These are phyloP conservation scores for Mya arenaria DNA, from an alignment of 1,140 invertebrate species.

Conservation along the genomic window DNA sequence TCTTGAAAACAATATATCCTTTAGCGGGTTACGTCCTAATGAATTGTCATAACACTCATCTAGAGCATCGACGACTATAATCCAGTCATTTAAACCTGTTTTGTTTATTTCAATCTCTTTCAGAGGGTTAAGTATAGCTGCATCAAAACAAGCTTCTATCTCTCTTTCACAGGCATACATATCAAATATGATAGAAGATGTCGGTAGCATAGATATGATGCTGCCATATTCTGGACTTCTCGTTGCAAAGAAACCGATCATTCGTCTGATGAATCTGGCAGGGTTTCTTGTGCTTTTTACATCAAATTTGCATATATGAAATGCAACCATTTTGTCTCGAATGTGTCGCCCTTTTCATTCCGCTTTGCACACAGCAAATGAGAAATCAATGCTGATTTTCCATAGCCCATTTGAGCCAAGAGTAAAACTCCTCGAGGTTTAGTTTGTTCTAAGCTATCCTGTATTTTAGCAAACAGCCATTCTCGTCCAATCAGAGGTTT, in stretches of 20 bases:
- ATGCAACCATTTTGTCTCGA: slow-evolving; percentile 32
- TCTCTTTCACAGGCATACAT: slow-evolving; percentile 12
- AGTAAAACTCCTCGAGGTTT: neutral
- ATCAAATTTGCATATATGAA: slow-evolving; percentile 47
- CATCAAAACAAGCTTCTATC: slow-evolving; percentile 32
- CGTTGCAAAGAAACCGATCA: slow-evolving; percentile 14
- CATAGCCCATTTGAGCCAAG: slow-evolving; percentile 20
- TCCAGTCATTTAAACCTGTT: neutral
- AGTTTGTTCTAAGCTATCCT: neutral
- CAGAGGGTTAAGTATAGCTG: slow-evolving; percentile 1
- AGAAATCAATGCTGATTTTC: slow-evolving; percentile 29
- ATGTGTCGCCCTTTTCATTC: neutral
- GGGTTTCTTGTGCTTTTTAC: neutral
- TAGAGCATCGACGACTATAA: slow-evolving; percentile 19
- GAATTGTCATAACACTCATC: slow-evolving; percentile 25
- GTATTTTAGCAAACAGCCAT: neutral
- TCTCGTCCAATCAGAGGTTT: neutral
- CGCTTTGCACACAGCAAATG: slow-evolving; percentile 14
- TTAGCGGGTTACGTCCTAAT: neutral
- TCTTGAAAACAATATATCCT: slow-evolving; percentile 1
- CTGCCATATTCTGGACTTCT: slow-evolving; percentile 36
- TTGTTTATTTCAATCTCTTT: slow-evolving; percentile 15
- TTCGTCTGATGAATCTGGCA: slow-evolving; percentile 22
- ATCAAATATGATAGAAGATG: neutral
- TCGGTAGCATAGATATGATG: slow-evolving; percentile 18